Evolutionary conservation across 1,140 invertebrate genomes (phyloP).

Genomic region (Pinna nobilis): DNA sequence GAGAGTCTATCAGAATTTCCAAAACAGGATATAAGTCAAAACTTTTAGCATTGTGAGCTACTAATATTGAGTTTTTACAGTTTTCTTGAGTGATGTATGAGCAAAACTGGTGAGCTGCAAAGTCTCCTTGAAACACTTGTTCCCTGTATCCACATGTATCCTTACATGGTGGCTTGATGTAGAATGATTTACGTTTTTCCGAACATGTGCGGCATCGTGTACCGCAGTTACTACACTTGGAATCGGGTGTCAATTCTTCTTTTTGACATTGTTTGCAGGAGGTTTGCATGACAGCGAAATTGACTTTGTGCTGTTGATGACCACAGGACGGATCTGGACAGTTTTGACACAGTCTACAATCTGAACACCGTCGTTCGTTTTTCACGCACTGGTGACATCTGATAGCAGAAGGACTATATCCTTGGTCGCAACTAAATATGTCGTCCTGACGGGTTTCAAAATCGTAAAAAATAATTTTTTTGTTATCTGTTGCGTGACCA

Average conservation of each 20-base stretch:
- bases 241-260: background rate
- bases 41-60: slow-evolving; percentile 30
- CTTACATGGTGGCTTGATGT: slow-evolving; percentile 4
- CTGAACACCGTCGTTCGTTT: background rate
- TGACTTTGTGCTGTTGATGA: slow-evolving; percentile 21
- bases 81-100: slow-evolving; percentile 3
- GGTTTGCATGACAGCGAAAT: slow-evolving; percentile 30
- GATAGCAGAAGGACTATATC: slow-evolving; percentile 2
- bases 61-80: slow-evolving; percentile 16
- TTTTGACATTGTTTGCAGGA: slow-evolving; percentile 19
- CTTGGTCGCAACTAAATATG: slow-evolving; percentile 6
- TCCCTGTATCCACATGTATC: slow-evolving; percentile 31
- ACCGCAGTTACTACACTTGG: slow-evolving; percentile 22
- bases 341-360: slow-evolving; percentile 15
- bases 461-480: background rate
- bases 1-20: slow-evolving; percentile 19
- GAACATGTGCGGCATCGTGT: slow-evolving; percentile 16
- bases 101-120: slow-evolving; percentile 17
- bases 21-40: slow-evolving; percentile 32
- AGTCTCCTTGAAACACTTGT: slow-evolving; percentile 15
- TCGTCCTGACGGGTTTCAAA: slow-evolving; percentile 13
- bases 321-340: slow-evolving; percentile 17
- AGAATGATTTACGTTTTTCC: background rate
- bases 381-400: slow-evolving; percentile 3
- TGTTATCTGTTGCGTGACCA: background rate